phyloP scores from a whole-genome alignment of 2,113 vertebrate genomes.

The Vulpes ferrilata region DNA sequence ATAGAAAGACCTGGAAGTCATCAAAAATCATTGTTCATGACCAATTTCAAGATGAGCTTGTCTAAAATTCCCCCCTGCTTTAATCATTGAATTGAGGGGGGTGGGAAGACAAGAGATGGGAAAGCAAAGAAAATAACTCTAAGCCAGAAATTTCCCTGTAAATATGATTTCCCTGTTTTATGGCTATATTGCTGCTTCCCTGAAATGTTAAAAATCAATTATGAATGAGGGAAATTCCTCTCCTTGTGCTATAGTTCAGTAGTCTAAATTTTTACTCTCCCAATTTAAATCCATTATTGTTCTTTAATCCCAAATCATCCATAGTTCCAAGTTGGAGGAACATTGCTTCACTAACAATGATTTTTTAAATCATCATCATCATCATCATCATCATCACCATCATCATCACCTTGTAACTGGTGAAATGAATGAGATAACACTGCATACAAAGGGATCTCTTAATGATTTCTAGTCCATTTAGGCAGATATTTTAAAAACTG shows the following conservation, averaged over 20 bases:
- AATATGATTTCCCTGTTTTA: neutral
- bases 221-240: neutral
- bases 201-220: conserved; percentile 7
- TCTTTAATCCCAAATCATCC: neutral
- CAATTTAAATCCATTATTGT: neutral
- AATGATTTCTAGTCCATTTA: neutral
- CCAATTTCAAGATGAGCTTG: neutral
- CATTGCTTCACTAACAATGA: neutral
- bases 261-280: neutral
- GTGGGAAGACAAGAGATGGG: too few relatives aligned
- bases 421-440: neutral
- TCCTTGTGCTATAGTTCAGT: neutral
- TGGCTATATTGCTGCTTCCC: neutral
- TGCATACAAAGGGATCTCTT: neutral
- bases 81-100: neutral
- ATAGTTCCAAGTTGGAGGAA: neutral
- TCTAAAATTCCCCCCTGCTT: neutral
- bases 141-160: neutral
- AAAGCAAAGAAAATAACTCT: neutral
- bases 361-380: neutral
- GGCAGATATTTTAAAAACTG: neutral
- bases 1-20: conserved; percentile 21
- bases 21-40: neutral
- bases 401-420: neutral
- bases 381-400: neutral